These are phyloP conservation scores for Xestia xanthographa DNA, from an alignment of 2,888 invertebrate genomes.

Conservation along the genomic window DNA sequence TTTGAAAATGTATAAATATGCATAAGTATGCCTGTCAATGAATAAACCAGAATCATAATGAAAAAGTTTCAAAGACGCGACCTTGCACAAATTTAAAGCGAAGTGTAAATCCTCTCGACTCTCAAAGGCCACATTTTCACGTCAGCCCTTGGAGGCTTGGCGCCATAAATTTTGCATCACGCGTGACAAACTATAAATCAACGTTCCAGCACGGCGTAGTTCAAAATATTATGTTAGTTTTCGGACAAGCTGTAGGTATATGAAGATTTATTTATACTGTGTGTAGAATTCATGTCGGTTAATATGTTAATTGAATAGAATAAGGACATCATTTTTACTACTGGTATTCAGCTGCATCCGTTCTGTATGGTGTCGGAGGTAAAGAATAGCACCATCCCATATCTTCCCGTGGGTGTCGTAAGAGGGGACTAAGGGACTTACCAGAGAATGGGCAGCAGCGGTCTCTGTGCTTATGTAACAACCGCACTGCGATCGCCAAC, in stretches of 20 bases:
- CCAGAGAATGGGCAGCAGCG: too few species aligned
- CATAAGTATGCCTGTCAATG: neutral
- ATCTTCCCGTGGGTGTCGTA: too few species aligned
- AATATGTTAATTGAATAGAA: neutral
- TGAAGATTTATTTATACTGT: conserved; percentile 1
- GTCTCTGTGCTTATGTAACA: too few species aligned
- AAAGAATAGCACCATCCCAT: too few species aligned
- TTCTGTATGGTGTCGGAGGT: too few species aligned
- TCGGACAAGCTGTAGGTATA: conserved; percentile 9
- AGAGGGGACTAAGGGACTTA: too few species aligned
- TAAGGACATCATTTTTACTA: neutral
- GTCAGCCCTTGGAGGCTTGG: neutral
- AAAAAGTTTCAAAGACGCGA: conserved; percentile 27
- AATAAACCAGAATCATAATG: conserved; percentile 6
- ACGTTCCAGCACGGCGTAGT: neutral
- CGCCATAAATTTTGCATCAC: conserved; percentile 48
- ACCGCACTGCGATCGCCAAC: too few species aligned
- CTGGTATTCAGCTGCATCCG: too few species aligned
- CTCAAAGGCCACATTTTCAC: conserved; percentile 15
- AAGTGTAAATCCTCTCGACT: conserved; percentile 9
- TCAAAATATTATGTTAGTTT: conserved; percentile 19
- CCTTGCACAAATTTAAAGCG: conserved; percentile 38
- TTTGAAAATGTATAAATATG: neutral
- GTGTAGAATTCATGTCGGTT: neutral
- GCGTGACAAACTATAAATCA: conserved; percentile 53